Evolutionary conservation across 2,888 invertebrate genomes (phyloP).

Genomic region (Netelia melanura): DNA sequence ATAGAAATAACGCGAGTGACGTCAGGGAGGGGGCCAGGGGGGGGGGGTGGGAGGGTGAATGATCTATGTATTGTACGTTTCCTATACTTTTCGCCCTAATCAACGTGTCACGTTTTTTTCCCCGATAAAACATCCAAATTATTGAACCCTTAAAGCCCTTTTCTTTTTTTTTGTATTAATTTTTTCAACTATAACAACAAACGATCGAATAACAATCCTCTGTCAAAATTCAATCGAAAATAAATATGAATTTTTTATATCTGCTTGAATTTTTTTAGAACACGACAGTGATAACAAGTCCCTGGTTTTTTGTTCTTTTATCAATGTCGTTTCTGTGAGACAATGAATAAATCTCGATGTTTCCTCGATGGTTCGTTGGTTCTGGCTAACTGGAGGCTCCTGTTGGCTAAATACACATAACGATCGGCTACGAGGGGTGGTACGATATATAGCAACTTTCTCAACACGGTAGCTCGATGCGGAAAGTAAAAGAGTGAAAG

Average conservation of each 20-base stretch:
- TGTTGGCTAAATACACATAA: slow-evolving; percentile 68
- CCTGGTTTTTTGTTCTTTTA: not conserved
- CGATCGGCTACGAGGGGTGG: slow-evolving; percentile 44
- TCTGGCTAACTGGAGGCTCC: slow-evolving; percentile 56
- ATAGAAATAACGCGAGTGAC: slow-evolving; percentile 29
- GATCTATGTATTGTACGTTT: not conserved
- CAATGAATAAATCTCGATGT: slow-evolving; percentile 49
- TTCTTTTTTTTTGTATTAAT: too few species aligned
- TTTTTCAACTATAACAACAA: too few species aligned
- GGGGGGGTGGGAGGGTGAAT: slow-evolving; percentile 7
- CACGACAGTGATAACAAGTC: not conserved
- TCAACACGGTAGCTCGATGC: slow-evolving; percentile 55
- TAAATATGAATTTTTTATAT: too few species aligned
- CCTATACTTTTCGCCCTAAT: slow-evolving; percentile 26
- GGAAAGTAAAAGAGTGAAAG: not conserved
- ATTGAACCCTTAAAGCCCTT: too few species aligned
- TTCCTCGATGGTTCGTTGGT: slow-evolving; percentile 51
- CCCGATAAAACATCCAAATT: not conserved
- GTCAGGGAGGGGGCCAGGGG: not conserved
- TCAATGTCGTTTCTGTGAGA: slow-evolving; percentile 12
- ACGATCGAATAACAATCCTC: too few species aligned
- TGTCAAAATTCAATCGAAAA: too few species aligned
- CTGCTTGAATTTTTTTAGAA: too few species aligned
- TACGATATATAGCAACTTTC: slow-evolving; percentile 14
- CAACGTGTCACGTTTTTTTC: slow-evolving; percentile 25